phyloP scores from a whole-genome alignment of 2,113 vertebrate species.

The Gorilla gorilla region DNA sequence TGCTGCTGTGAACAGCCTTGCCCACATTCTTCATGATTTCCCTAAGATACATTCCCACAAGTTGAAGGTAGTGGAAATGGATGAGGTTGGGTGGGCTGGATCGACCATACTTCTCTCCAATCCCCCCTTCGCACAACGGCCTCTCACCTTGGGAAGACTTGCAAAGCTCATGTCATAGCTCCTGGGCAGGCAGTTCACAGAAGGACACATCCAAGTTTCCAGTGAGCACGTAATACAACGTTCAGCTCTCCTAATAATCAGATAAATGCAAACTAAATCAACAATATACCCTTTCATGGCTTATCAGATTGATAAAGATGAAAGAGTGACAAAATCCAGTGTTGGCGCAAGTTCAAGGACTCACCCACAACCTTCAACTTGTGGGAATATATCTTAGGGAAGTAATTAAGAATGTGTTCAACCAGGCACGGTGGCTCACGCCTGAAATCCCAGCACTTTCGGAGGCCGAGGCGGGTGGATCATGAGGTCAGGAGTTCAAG shows the following conservation, averaged over 20 bases:
- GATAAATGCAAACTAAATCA: neutral
- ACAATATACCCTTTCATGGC: too few species aligned
- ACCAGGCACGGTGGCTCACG: too few species aligned
- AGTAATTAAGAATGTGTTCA: neutral
- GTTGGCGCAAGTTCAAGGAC: neutral
- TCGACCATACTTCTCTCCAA: neutral
- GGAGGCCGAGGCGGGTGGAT: too few species aligned
- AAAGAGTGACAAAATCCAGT: neutral
- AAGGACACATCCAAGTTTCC: neutral
- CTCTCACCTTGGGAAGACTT: neutral
- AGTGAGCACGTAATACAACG: fast-evolving
- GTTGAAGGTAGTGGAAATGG: too few species aligned
- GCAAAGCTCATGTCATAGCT: neutral
- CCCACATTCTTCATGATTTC: too few species aligned
- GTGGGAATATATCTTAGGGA: neutral
- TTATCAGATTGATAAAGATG: neutral
- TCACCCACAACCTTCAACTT: neutral
- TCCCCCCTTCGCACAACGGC: neutral
- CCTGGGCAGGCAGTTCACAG: neutral
- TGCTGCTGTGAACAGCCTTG: too few species aligned
- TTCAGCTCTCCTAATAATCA: neutral
- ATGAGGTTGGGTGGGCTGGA: neutral
- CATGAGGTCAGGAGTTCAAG: too few species aligned
- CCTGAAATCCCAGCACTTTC: too few species aligned
- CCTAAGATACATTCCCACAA: too few species aligned